Base-by-base conservation (phyloP, 2,888 invertebrate genomes). In the Drosophila maculinotata region DNA sequence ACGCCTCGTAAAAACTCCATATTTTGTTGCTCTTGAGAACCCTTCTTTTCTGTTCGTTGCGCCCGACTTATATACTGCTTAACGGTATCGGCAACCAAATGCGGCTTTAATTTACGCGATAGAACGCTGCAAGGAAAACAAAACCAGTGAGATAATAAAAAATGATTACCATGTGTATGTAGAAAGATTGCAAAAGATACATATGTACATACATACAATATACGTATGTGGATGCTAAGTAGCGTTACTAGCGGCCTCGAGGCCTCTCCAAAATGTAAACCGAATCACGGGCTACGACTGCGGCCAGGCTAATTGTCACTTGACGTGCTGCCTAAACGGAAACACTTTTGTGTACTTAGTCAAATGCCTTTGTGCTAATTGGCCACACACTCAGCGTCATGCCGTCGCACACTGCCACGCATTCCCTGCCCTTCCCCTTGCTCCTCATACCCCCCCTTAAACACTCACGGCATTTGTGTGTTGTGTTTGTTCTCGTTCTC, bases 1-100 rank as follows among this genome's bases (percentile, higher is more conserved):
- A 92, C 92, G 77, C 92, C 92, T 79, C 92, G 92, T 92, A 92
- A 92, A 92, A 92, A 92, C 91, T 92, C 92, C 92, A 92, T 92
- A 91, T 91, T 91, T 82, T 91, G 92, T 85, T 91, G 91, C 88
- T 89, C 87, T 81, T 90, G 86, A 52, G 91, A 82, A 80, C 86
- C 87, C 79, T 91, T 91, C 64, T 91, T 90, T 58, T 88, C 82
- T 79, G 90, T 83, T 78, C 86, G 85, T 87, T 91, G 91, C 69
- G 91, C 91, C 88, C 92, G 90, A 87, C 89, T 92, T 76, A 91
- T 91, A 76, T 91, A 92, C 76, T 91, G 90, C 80, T 91, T 91
- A 68, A 91, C 90, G 81, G 89, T 91, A 80, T 92, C 91, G 87
- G 91, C 91, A 88, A 91, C 91, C 80, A 91, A 80, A 89, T 91